Conservation (phyloP, 2,113 vertebrate species). For the Bubo blakistoni region DNA sequence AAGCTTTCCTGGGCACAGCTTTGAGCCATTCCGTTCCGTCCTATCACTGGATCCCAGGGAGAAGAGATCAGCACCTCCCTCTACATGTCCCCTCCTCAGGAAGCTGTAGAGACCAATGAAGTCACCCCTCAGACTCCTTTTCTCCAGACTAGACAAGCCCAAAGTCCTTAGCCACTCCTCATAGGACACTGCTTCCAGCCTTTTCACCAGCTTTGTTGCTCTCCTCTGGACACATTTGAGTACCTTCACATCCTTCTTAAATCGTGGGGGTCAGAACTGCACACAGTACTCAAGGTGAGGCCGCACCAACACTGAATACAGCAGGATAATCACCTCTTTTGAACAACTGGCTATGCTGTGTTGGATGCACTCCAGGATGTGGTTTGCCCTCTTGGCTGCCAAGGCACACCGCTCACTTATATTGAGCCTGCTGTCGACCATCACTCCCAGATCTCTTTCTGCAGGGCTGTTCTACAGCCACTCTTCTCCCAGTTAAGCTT, state of each 20-base stretch:
- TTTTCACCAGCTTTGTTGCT: background rate
- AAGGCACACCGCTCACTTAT: background rate
- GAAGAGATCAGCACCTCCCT: background rate
- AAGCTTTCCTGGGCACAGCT: background rate
- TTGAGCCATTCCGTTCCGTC: accelerated
- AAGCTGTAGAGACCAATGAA: background rate
- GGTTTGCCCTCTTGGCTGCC: background rate
- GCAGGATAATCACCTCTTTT: background rate
- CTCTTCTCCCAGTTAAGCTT: background rate
- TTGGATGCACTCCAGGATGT: too few species aligned
- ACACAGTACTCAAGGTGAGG: background rate
- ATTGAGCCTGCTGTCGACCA: accelerated
- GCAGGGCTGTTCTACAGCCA: background rate
- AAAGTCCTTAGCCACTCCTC: accelerated
- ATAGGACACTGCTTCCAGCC: background rate
- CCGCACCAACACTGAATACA: accelerated
- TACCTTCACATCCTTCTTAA: background rate
- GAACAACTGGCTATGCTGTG: background rate
- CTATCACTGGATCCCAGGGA: background rate
- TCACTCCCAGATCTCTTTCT: background rate
- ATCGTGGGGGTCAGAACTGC: background rate
- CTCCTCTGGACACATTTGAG: background rate
- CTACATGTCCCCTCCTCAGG: too few species aligned
- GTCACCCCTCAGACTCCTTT: background rate
- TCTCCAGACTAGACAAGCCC: background rate